These are phyloP conservation scores for Macrosteles quadrilineatus DNA, from an alignment of 1,140 invertebrate species.

Conservation along the genomic window DNA sequence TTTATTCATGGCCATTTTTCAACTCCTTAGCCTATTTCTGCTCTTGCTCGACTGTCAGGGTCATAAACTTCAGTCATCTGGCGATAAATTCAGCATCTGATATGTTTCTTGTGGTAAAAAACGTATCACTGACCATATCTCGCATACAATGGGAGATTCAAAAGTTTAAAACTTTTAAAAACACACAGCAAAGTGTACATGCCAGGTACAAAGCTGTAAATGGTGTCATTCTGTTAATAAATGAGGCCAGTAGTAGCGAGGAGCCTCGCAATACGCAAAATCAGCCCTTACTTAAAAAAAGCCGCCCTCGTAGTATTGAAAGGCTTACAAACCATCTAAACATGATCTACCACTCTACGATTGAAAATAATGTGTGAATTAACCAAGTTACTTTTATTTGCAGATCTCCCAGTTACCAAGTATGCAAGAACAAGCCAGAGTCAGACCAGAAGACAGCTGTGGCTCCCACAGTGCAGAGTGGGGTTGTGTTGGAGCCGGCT, in stretches of 20 bases:
- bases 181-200: no score
- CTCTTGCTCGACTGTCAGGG: no score
- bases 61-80: no score
- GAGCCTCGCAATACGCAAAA: background rate
- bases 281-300: background rate
- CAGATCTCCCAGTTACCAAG: conserved; percentile 53
- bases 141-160: no score
- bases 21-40: no score
- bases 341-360: background rate
- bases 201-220: background rate
- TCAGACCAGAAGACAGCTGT: conserved; percentile 47
- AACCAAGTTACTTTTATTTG: conserved; percentile 11
- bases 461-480: conserved; percentile 39
- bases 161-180: no score
- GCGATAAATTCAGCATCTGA: no score
- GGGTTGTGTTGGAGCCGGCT: conserved; percentile 48
- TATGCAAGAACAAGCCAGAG: conserved; percentile 48
- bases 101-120: no score
- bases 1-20: no score
- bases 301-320: no score
- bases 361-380: conserved; percentile 16
- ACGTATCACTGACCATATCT: no score
- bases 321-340: background rate
- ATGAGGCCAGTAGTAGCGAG: background rate
- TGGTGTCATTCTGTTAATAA: background rate